Percentiles rank a stretch among this genome's conserved stretches.
Evolutionary conservation across 2,888 invertebrate species (phyloP).

Genomic region (Alviniconcha strummeri): DNA sequence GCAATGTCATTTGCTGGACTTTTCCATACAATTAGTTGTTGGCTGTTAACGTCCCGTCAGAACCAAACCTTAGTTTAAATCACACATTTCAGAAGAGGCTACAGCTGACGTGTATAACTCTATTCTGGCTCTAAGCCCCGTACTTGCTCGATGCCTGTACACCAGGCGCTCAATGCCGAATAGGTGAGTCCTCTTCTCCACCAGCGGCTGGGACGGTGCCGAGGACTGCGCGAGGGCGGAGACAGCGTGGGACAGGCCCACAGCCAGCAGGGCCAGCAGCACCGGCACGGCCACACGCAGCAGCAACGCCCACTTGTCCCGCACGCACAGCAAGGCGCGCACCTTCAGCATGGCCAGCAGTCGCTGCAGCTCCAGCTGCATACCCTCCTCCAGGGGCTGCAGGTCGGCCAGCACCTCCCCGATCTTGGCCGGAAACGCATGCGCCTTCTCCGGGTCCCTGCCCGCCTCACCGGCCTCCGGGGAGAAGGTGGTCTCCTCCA

Average conservation of each 20-base stretch:
- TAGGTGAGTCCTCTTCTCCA: constrained; percentile 3
- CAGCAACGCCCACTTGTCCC: constrained; percentile 8
- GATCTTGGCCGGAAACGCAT: neutral
- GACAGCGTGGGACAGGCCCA: constrained; percentile 19
- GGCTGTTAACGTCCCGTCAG: too few relatives aligned
- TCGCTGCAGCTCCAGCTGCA: neutral
- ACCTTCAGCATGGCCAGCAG: constrained; percentile 9
- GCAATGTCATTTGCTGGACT: too few relatives aligned
- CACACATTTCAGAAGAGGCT: too few relatives aligned
- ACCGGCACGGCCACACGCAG: constrained; percentile 1
- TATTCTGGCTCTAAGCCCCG: too few relatives aligned
- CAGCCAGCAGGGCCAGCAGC: constrained; percentile 5
- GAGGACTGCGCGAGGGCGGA: neutral
- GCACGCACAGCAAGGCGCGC: neutral
- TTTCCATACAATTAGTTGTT: too few relatives aligned
- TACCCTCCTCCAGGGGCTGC: neutral
- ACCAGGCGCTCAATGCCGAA: constrained; percentile 1
- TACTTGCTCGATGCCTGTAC: constrained; percentile 25
- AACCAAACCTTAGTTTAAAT: too few relatives aligned
- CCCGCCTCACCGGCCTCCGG: neutral
- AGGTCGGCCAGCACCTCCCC: constrained; percentile 17
- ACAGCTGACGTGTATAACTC: too few relatives aligned
- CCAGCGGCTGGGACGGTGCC: neutral
- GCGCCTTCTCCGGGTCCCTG: neutral
- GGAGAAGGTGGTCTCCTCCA: neutral